Conservation (phyloP, 2,888 invertebrate genomes). For the Agrotis ipsilon region DNA sequence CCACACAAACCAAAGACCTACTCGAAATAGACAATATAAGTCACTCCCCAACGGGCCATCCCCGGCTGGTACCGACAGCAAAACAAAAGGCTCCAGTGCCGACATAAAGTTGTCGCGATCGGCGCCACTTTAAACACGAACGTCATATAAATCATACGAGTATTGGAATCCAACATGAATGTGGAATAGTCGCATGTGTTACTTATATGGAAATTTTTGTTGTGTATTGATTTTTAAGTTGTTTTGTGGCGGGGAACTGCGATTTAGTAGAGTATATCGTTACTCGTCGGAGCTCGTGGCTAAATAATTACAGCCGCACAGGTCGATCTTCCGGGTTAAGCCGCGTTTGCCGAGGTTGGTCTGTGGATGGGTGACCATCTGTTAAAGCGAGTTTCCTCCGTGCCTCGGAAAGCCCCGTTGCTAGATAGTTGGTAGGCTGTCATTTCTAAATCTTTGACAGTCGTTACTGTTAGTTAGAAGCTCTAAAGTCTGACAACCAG, state of each 20-base stretch:
- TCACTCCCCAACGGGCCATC: conserved; percentile 68
- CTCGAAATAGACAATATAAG: conserved; percentile 40
- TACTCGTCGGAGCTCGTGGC: too few relatives aligned
- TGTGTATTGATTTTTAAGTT: conserved; percentile 46
- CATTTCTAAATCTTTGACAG: too few relatives aligned
- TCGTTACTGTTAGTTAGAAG: too few relatives aligned
- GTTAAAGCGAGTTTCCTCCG: too few relatives aligned
- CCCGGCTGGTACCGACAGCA: conserved; percentile 69
- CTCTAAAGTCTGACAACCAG: too few relatives aligned
- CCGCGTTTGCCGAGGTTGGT: too few relatives aligned
- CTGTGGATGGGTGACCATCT: too few relatives aligned
- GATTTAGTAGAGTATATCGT: background rate
- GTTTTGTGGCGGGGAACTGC: background rate
- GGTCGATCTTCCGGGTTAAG: too few relatives aligned
- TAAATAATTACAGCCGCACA: too few relatives aligned
- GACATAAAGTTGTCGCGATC: conserved; percentile 83
- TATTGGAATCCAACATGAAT: conserved; percentile 54
- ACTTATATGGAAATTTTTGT: conserved; percentile 19
- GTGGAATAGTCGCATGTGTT: conserved; percentile 36
- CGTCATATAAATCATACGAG: conserved; percentile 77
- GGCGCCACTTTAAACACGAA: conserved; percentile 81
- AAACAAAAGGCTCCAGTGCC: conserved; percentile 74
- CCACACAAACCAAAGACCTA: conserved; percentile 2
- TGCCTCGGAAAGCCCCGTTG: too few relatives aligned
- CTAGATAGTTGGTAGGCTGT: too few relatives aligned